A percentile compares a stretch with the other conserved stretches of the same genome.
phyloP scores from a whole-genome alignment of 2,113 vertebrate genomes.

The Entomyzon cyanotis region DNA sequence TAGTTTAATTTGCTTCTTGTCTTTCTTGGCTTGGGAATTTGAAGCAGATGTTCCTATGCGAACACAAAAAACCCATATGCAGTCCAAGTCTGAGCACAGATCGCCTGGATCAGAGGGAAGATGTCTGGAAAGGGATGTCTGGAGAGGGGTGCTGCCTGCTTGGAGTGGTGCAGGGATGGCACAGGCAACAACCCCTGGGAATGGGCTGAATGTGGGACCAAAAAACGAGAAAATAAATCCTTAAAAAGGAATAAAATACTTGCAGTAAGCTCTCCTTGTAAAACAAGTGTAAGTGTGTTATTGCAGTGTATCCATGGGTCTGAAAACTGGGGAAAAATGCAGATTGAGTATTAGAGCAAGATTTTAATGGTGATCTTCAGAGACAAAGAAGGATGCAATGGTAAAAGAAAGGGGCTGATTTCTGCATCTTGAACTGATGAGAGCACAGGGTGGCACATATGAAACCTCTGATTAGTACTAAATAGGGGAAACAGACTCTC shows the following conservation, averaged over 20 bases:
- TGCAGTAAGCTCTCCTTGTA: neutral
- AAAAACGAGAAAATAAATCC: neutral
- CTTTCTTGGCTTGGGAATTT: slow-evolving; percentile 53
- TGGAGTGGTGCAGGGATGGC: neutral
- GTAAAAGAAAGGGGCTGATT: neutral
- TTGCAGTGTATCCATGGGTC: neutral
- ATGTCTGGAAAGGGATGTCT: neutral
- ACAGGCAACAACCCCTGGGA: neutral
- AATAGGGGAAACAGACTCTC: neutral
- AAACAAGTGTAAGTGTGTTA: neutral
- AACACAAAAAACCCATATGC: neutral
- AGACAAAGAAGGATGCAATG: neutral
- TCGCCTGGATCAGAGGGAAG: neutral
- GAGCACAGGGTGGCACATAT: neutral
- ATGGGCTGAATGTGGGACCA: neutral
- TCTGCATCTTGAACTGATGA: neutral
- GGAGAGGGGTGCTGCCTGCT: neutral
- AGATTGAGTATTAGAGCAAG: neutral
- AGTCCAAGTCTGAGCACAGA: slow-evolving; percentile 21
- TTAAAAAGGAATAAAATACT: neutral
- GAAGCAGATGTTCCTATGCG: slow-evolving; percentile 59
- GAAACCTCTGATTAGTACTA: neutral
- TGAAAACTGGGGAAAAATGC: neutral
- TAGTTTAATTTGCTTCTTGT: slow-evolving; percentile 58
- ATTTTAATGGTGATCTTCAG: neutral